These are phyloP conservation scores for Hyla sarda DNA, from an alignment of 2,113 vertebrate species.

Conservation along the genomic window DNA sequence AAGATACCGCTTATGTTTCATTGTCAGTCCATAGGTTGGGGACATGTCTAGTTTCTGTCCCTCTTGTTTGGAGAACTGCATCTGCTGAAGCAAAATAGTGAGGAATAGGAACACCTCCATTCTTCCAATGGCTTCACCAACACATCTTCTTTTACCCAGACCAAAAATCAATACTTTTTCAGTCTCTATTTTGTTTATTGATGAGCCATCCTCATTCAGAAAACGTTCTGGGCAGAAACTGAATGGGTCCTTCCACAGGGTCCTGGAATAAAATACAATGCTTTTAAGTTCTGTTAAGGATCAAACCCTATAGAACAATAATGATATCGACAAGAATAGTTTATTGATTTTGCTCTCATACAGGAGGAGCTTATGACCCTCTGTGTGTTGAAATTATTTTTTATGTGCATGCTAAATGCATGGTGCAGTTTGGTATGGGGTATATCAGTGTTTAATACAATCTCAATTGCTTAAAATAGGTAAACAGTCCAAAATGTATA, in stretches of 20 bases:
- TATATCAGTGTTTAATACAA: too few relatives aligned
- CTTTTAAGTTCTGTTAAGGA: not conserved
- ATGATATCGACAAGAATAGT: too few relatives aligned
- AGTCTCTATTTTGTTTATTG: slow-evolving; percentile 71
- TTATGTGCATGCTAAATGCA: not conserved
- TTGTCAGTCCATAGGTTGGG: slow-evolving; percentile 85
- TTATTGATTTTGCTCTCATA: not conserved
- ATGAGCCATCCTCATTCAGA: slow-evolving; percentile 69
- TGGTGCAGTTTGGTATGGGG: not conserved
- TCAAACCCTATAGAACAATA: not conserved
- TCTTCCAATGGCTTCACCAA: slow-evolving; percentile 86
- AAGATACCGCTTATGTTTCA: slow-evolving; percentile 84
- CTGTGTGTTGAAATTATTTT: too few relatives aligned
- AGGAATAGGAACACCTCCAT: slow-evolving; percentile 90
- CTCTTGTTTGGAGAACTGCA: slow-evolving; percentile 73
- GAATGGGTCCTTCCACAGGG: slow-evolving; percentile 85
- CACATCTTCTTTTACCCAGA: slow-evolving; percentile 86
- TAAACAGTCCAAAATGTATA: too few relatives aligned
- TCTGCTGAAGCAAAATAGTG: slow-evolving; percentile 82
- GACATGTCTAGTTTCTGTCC: slow-evolving; percentile 81
- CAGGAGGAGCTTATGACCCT: not conserved
- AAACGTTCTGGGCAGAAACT: slow-evolving; percentile 87
- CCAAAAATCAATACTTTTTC: slow-evolving; percentile 88
- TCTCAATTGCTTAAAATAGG: too few relatives aligned
- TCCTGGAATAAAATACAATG: slow-evolving; percentile 69